Evolutionary conservation across 2,797 vertebrate genomes (phyloP).

Genomic region (Girardinus metallicus): DNA sequence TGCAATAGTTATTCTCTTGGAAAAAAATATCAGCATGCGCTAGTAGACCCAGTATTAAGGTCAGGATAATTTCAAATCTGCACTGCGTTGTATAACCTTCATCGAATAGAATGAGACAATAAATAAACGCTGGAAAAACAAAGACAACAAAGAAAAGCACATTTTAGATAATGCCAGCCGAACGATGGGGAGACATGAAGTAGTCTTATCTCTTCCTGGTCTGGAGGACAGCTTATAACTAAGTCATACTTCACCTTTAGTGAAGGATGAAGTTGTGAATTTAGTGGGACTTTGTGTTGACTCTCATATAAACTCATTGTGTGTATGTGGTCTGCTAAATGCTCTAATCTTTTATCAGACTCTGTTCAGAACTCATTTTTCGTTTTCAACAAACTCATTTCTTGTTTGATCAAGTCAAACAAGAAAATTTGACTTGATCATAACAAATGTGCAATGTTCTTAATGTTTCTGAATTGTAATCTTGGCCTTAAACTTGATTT

Average conservation of each 20-base stretch:
- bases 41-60: conserved; percentile 44
- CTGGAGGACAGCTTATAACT: conserved; percentile 59
- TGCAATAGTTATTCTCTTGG: conserved; percentile 57
- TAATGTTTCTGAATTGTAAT: background rate
- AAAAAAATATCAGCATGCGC: conserved; percentile 46
- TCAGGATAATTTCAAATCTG: conserved; percentile 65
- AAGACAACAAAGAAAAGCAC: conserved; percentile 29
- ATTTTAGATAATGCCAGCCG: conserved; percentile 71
- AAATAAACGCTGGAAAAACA: conserved; percentile 65
- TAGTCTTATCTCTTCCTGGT: conserved; percentile 67
- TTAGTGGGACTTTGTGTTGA: conserved; percentile 5
- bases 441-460: conserved; percentile 5
- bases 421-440: background rate
- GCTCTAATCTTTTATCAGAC: background rate
- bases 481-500: conserved; percentile 1
- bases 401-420: background rate
- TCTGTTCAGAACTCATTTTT: background rate
- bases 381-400: conserved; percentile 3
- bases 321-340: conserved; percentile 10
- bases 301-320: background rate
- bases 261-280: conserved; percentile 15
- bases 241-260: conserved; percentile 39
- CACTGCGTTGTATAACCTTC: conserved; percentile 71
- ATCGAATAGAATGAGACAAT: conserved; percentile 64
- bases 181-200: conserved; percentile 61